Evolutionary conservation across 2,888 invertebrate genomes (phyloP).

Genomic region (Dryobota labecula): DNA sequence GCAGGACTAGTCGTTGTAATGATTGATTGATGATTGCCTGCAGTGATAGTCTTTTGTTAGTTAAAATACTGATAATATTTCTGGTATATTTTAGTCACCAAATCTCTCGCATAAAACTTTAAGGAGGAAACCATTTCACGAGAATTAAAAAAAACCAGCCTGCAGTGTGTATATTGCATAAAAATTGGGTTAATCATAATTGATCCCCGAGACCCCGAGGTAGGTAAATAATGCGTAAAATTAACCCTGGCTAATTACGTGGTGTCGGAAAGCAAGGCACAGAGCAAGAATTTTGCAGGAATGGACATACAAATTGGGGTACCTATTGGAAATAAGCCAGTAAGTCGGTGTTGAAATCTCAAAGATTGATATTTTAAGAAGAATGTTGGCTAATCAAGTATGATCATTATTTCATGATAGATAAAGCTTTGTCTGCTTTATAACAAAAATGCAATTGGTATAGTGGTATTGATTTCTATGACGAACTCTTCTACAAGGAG

Average conservation of each 20-base stretch:
- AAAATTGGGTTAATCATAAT: conserved; percentile 67
- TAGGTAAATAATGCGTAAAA: conserved; percentile 74
- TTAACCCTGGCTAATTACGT: conserved; percentile 71
- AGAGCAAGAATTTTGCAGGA: conserved; percentile 34
- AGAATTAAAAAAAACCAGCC: conserved; percentile 21
- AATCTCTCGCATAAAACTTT: not conserved
- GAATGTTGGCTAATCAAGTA: not conserved
- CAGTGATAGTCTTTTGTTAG: not conserved
- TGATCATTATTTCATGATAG: not conserved
- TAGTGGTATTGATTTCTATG: not conserved
- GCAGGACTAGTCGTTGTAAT: not conserved
- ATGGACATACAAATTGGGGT: conserved; percentile 4
- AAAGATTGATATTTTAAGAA: not conserved
- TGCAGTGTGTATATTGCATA: conserved; percentile 17
- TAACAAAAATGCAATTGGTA: not conserved
- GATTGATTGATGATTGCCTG: not conserved
- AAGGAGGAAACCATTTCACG: not conserved
- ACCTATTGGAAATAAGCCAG: not conserved
- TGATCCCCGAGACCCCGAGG: conserved; percentile 61
- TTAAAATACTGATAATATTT: too few relatives aligned
- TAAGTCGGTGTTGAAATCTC: not conserved
- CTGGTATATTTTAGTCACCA: not conserved
- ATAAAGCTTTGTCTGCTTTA: not conserved
- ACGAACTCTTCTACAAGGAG: not conserved
- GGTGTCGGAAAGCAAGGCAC: conserved; percentile 30